Percentiles rank a stretch among this genome's conserved stretches.
Evolutionary conservation across 2,888 invertebrate genomes (phyloP).

Genomic region (Dermolepida albohirtum): DNA sequence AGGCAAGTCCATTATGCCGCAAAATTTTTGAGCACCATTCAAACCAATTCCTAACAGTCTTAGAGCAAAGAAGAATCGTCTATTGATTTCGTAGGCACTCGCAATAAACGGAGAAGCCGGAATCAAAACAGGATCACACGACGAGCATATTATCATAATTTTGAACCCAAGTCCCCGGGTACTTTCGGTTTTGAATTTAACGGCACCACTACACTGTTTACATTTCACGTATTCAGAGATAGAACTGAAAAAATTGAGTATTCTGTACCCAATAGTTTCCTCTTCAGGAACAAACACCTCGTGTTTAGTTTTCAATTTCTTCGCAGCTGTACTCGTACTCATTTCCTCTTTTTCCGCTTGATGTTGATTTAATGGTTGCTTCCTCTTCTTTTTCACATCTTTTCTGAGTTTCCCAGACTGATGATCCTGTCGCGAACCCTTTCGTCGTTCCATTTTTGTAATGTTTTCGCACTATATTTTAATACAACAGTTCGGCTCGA

Average conservation of each 20-base stretch:
- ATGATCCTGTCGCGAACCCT: slow-evolving; percentile 19
- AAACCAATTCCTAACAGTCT: slow-evolving; percentile 49
- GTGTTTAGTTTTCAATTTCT: slow-evolving; percentile 31
- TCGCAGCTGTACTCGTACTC: slow-evolving; percentile 18
- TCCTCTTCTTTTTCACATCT: slow-evolving; percentile 21
- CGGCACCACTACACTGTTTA: slow-evolving; percentile 34
- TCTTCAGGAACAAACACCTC: slow-evolving; percentile 40
- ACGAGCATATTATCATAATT: slow-evolving; percentile 47
- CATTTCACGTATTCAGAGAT: slow-evolving; percentile 32
- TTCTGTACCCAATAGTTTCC: slow-evolving; percentile 25
- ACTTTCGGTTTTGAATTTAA: slow-evolving; percentile 45
- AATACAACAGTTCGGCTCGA: slow-evolving; percentile 16
- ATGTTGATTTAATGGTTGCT: slow-evolving; percentile 17
- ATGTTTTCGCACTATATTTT: slow-evolving; percentile 4
- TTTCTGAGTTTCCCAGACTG: slow-evolving; percentile 22
- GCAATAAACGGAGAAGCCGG: slow-evolving; percentile 45
- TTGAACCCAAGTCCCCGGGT: slow-evolving; percentile 49
- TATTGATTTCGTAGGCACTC: slow-evolving; percentile 48
- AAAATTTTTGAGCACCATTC: slow-evolving; percentile 47
- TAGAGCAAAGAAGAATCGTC: slow-evolving; percentile 48
- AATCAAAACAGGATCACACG: slow-evolving; percentile 45
- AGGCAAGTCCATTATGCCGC: slow-evolving; percentile 49
- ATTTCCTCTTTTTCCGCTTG: slow-evolving; percentile 44
- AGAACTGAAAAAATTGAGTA: slow-evolving; percentile 37
- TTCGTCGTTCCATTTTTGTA: slow-evolving; percentile 30